A percentile compares a stretch with the other conserved stretches of the same genome.
These are phyloP conservation scores for Arrhamphus sclerolepis DNA, from an alignment of 2,797 vertebrate species.

Conservation along the genomic window DNA sequence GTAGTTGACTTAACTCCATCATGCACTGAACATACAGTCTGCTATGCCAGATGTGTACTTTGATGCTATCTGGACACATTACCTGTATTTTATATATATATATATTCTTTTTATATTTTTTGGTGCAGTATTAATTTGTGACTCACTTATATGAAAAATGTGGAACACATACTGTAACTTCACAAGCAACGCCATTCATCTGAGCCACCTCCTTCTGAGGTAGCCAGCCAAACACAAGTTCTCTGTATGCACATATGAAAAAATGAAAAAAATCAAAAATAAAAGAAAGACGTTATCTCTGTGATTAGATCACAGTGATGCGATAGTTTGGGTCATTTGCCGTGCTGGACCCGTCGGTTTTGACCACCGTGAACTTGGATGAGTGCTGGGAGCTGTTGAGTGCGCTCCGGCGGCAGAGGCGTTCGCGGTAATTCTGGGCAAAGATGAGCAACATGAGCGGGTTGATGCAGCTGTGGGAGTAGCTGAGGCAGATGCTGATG, in stretches of 20 bases:
- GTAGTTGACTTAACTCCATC: conserved; percentile 1
- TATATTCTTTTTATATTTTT: not conserved
- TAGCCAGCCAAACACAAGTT: conserved; percentile 6
- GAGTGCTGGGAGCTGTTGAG: conserved; percentile 69
- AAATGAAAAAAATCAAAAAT: too few relatives aligned
- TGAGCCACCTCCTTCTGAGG: not conserved
- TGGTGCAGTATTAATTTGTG: not conserved
- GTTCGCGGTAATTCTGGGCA: conserved; percentile 84
- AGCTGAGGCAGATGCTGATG: conserved; percentile 86
- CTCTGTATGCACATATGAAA: too few relatives aligned
- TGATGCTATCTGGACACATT: not conserved
- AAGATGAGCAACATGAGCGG: conserved; percentile 85
- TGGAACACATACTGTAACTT: not conserved
- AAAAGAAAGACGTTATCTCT: not conserved
- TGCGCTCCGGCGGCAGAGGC: conserved; percentile 69
- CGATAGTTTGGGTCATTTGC: conserved; percentile 65
- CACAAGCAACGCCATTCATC: not conserved
- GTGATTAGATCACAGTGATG: conserved; percentile 65
- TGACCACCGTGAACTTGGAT: conserved; percentile 78
- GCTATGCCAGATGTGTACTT: not conserved
- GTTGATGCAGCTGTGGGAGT: conserved; percentile 88
- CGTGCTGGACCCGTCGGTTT: conserved; percentile 71
- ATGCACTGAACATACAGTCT: conserved; percentile 1
- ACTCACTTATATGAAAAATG: not conserved
- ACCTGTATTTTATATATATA: conserved; percentile 20